Evolutionary conservation across 2,888 invertebrate species (phyloP).

Genomic region (Amiota communis): DNA sequence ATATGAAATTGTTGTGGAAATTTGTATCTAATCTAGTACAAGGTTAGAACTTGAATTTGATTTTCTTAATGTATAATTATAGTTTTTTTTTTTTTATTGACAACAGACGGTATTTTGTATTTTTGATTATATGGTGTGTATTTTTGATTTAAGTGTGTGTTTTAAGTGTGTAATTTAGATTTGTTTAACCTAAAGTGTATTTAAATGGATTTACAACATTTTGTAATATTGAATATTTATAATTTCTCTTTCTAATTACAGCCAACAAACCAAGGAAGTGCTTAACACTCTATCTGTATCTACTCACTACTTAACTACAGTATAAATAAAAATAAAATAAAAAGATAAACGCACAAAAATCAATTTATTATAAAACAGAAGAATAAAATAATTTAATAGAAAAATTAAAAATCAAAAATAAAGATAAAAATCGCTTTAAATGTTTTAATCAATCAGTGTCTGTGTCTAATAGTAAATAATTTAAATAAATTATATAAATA

Average conservation of each 20-base stretch:
- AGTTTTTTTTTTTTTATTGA: no score
- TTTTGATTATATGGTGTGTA: no score
- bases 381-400: not conserved
- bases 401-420: not conserved
- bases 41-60: no score
- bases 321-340: not conserved
- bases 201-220: no score
- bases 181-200: no score
- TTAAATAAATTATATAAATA: not conserved
- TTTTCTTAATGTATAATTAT: no score
- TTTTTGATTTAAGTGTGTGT: no score
- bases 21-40: no score
- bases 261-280: not conserved
- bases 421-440: slow-evolving; percentile 1
- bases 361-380: slow-evolving; percentile 2
- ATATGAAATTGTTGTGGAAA: no score
- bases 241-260: not conserved
- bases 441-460: not conserved
- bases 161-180: no score
- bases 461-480: slow-evolving; percentile 6
- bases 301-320: not conserved
- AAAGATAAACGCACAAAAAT: slow-evolving; percentile 5
- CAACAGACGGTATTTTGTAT: no score
- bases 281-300: not conserved
- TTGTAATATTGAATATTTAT: not conserved